phyloP scores from a whole-genome alignment of 2,797 vertebrate species.

The Sebastes diaconus region DNA sequence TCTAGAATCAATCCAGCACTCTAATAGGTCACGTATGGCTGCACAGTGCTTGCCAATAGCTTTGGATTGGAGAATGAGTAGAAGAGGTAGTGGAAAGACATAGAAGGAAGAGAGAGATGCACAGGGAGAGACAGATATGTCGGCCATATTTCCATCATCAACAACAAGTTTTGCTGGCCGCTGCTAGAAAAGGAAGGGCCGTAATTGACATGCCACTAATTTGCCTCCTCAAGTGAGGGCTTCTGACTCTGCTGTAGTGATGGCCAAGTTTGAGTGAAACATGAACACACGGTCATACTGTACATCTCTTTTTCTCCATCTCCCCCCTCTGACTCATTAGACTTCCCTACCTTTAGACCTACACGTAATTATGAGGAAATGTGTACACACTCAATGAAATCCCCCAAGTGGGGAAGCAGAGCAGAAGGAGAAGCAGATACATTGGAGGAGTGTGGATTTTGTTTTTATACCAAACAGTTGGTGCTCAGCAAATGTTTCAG shows the following conservation, averaged over 20 bases:
- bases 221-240: slow-evolving; percentile 42
- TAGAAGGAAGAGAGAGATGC: slow-evolving; percentile 23
- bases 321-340: slow-evolving; percentile 56
- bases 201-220: slow-evolving; percentile 74
- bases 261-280: slow-evolving; percentile 46
- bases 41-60: slow-evolving; percentile 79
- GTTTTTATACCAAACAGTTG: slow-evolving; percentile 54
- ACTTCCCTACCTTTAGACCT: slow-evolving; percentile 62
- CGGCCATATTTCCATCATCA: slow-evolving; percentile 41
- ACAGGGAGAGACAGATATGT: slow-evolving; percentile 23
- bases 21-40: slow-evolving; percentile 86
- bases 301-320: slow-evolving; percentile 7
- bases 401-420: slow-evolving; percentile 50
- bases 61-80: slow-evolving; percentile 62
- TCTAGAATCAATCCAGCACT: slow-evolving; percentile 82
- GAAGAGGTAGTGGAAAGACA: slow-evolving; percentile 27
- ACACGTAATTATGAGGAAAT: slow-evolving; percentile 71
- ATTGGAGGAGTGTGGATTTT: slow-evolving; percentile 53
- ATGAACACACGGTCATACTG: slow-evolving; percentile 17
- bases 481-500: slow-evolving; percentile 60
- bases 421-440: slow-evolving; percentile 46
- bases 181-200: slow-evolving; percentile 25
- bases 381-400: slow-evolving; percentile 72
- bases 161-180: slow-evolving; percentile 33
- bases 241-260: slow-evolving; percentile 25